phyloP scores from a whole-genome alignment of 1,140 invertebrate genomes.

The Trichonephila clavata region DNA sequence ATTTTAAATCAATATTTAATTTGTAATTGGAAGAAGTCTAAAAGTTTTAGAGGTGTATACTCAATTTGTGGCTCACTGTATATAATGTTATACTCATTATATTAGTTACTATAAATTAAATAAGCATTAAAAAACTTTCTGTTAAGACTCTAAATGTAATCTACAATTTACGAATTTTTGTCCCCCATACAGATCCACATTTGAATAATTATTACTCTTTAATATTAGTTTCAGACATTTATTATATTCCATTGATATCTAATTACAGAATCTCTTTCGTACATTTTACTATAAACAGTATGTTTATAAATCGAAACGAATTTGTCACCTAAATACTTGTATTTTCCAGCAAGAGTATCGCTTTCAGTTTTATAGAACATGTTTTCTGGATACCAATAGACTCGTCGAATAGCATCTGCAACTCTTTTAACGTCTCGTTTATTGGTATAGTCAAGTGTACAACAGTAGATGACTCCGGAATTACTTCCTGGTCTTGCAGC shows the following conservation, averaged over 20 bases:
- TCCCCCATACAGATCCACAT: too few species aligned
- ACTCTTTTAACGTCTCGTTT: slow-evolving; percentile 11
- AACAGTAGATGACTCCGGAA: slow-evolving; percentile 48
- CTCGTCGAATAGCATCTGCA: slow-evolving; percentile 40
- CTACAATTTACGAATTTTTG: too few species aligned
- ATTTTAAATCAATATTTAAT: too few species aligned
- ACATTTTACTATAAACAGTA: slow-evolving; percentile 6
- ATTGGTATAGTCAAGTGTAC: not conserved
- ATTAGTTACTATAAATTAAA: too few species aligned
- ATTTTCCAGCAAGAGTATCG: slow-evolving; percentile 21
- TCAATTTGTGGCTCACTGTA: too few species aligned
- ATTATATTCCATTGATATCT: not conserved
- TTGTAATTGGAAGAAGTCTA: too few species aligned
- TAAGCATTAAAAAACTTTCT: too few species aligned
- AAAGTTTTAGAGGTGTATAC: too few species aligned
- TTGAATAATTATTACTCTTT: too few species aligned
- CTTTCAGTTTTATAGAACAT: slow-evolving; percentile 56
- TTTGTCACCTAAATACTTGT: not conserved
- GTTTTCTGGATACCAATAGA: not conserved
- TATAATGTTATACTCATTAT: too few species aligned
- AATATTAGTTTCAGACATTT: too few species aligned
- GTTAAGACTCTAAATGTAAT: too few species aligned
- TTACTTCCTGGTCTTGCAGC: not conserved
- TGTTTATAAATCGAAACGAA: slow-evolving; percentile 48
- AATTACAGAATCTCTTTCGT: not conserved